These are phyloP conservation scores for Zosterops borbonicus DNA, from an alignment of 2,113 vertebrate genomes.

Conservation along the genomic window DNA sequence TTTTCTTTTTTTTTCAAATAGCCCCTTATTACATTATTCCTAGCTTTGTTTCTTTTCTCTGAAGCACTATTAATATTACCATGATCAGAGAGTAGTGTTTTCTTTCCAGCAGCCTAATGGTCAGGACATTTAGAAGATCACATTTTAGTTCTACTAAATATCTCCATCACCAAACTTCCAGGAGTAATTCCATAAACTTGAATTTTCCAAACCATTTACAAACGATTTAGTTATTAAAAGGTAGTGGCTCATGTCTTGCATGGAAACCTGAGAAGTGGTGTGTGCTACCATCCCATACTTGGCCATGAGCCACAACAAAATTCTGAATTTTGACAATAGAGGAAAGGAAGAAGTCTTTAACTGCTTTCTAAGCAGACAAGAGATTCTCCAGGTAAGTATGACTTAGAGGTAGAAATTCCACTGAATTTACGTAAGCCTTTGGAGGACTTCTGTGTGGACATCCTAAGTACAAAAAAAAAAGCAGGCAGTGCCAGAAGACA, in stretches of 20 bases:
- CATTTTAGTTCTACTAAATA: neutral
- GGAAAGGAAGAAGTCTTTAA: neutral
- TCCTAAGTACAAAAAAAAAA: neutral
- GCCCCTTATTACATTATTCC: neutral
- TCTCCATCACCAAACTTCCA: neutral
- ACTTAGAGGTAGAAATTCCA: neutral
- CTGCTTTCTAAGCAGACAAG: neutral
- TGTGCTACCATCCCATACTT: neutral
- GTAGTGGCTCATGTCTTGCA: neutral
- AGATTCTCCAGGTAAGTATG: neutral
- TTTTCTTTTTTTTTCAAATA: neutral
- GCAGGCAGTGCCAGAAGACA: neutral
- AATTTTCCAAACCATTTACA: neutral
- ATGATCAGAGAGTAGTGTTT: neutral
- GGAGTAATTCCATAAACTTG: neutral
- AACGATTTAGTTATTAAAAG: neutral
- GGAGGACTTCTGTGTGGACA: neutral
- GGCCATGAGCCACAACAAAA: neutral
- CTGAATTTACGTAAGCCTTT: neutral
- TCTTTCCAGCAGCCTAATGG: neutral
- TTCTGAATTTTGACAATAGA: neutral
- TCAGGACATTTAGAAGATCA: neutral
- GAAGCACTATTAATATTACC: neutral
- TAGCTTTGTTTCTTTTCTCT: neutral
- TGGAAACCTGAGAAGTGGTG: neutral